phyloP scores from a whole-genome alignment of 2,888 invertebrate species.

The Pristionchus fissidentatus region DNA sequence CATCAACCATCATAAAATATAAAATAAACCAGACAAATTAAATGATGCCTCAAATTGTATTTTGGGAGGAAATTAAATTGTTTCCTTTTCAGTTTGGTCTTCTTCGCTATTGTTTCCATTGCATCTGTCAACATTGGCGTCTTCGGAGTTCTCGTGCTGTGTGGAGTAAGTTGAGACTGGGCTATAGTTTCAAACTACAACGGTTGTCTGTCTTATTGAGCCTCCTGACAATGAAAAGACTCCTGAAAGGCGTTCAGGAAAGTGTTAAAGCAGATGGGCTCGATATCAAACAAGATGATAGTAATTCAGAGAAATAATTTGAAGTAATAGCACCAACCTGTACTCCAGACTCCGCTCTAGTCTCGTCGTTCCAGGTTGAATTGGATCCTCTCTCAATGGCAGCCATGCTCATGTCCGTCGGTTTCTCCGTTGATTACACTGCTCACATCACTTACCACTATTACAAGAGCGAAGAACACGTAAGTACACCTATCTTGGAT shows the following conservation, averaged over 20 bases:
- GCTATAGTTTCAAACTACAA: neutral
- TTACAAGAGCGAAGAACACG: conserved; percentile 41
- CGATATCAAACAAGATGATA: too few relatives aligned
- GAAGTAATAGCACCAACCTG: neutral
- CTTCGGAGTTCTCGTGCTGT: conserved; percentile 41
- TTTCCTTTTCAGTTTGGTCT: neutral
- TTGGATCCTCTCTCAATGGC: conserved; percentile 44
- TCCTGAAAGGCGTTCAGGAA: too few relatives aligned
- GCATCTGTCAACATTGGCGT: conserved; percentile 43
- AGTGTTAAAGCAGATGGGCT: too few relatives aligned
- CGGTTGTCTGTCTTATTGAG: too few relatives aligned
- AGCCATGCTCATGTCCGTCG: conserved; percentile 47
- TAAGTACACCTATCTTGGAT: conserved; percentile 31
- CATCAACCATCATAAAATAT: too few relatives aligned
- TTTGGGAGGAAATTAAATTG: neutral
- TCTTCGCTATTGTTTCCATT: conserved; percentile 44
- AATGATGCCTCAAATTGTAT: neutral
- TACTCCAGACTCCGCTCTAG: neutral
- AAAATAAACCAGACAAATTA: too few relatives aligned
- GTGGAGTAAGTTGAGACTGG: conserved; percentile 18
- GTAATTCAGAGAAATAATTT: too few relatives aligned
- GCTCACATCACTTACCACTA: conserved; percentile 46
- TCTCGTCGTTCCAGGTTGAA: conserved; percentile 22
- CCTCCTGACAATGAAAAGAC: too few relatives aligned
- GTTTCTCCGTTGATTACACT: conserved; percentile 44